phyloP scores from a whole-genome alignment of 2,113 vertebrate genomes.

The Thamnaconus septentrionalis region DNA sequence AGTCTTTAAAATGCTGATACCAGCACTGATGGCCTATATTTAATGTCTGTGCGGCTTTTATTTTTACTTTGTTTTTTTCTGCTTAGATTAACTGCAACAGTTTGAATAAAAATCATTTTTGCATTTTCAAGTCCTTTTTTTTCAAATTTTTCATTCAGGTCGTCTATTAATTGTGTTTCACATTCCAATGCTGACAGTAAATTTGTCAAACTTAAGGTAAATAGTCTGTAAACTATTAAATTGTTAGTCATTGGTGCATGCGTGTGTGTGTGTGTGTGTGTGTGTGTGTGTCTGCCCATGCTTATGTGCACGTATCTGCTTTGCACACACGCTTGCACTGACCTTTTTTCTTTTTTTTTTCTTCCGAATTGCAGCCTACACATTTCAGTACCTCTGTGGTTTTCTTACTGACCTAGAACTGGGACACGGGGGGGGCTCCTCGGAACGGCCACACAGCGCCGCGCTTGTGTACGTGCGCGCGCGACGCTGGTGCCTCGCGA shows the following conservation, averaged over 20 bases:
- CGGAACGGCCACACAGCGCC: slow-evolving; percentile 41
- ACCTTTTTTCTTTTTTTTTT: slow-evolving; percentile 45
- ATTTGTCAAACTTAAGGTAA: neutral
- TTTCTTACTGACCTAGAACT: slow-evolving; percentile 64
- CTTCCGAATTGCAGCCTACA: slow-evolving; percentile 65
- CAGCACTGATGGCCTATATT: too few species aligned
- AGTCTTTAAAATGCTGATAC: too few species aligned
- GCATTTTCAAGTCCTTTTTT: neutral
- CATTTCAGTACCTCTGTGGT: slow-evolving; percentile 57
- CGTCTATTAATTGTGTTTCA: too few species aligned
- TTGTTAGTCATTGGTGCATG: neutral
- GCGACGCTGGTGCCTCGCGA: neutral
- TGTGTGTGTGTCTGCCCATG: slow-evolving; percentile 29
- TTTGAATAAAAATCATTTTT: neutral
- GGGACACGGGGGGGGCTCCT: slow-evolving; percentile 15
- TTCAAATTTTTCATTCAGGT: too few species aligned
- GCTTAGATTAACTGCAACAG: neutral
- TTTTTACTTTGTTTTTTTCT: too few species aligned
- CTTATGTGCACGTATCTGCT: neutral
- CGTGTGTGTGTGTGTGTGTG: neutral
- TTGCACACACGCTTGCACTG: slow-evolving; percentile 20
- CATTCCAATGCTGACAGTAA: too few species aligned
- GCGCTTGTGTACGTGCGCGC: slow-evolving; percentile 24
- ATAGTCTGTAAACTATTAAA: neutral
- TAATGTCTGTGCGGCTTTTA: neutral